Evolutionary conservation across 2,888 invertebrate genomes (phyloP).

Genomic region (Chaitophorus viminalis): DNA sequence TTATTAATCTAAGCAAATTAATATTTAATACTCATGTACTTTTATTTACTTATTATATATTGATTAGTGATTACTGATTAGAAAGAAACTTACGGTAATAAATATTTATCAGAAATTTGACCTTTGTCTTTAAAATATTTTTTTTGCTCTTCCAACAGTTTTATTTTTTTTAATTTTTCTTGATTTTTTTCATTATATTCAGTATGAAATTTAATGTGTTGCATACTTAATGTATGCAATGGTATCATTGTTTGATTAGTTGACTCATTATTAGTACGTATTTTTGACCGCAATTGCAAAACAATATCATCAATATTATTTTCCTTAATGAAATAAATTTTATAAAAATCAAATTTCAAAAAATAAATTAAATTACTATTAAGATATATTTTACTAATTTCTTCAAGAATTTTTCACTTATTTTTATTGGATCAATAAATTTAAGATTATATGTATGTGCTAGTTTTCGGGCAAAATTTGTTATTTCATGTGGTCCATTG

Average conservation of each 20-base stretch:
- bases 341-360: background rate
- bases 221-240: background rate
- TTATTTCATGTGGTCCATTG: constrained; percentile 39
- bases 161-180: background rate
- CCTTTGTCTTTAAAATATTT: constrained; percentile 37
- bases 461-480: constrained; percentile 26
- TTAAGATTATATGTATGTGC: constrained; percentile 45
- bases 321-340: background rate
- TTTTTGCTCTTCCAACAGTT: constrained; percentile 48
- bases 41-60: constrained; percentile 1
- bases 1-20: constrained; percentile 21
- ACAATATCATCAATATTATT: background rate
- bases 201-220: background rate
- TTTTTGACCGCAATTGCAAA: background rate
- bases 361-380: background rate
- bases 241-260: background rate
- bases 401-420: constrained; percentile 45
- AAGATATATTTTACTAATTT: constrained; percentile 12
- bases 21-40: background rate
- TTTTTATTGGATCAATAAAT: constrained; percentile 27
- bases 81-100: constrained; percentile 26
- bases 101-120: constrained; percentile 32
- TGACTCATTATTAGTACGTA: background rate
- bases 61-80: no score
- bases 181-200: constrained; percentile 10